phyloP scores from a whole-genome alignment of 2,888 invertebrate species.

The Orthosia gothica region DNA sequence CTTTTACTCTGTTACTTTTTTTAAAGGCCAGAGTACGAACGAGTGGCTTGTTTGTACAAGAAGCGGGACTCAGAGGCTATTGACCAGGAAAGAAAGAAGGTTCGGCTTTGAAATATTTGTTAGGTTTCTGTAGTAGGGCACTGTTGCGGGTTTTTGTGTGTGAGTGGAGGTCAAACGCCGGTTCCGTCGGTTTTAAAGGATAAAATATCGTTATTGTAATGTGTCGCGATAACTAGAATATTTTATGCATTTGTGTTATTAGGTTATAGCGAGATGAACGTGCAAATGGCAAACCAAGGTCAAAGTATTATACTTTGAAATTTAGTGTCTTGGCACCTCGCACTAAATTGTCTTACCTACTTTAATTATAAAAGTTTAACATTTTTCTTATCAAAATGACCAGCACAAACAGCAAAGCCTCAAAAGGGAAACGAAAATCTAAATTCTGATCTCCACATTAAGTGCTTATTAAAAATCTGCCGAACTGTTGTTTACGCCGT shows the following conservation, averaged over 20 bases:
- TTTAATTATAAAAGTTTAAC: slow-evolving; percentile 15
- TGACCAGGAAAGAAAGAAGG: slow-evolving; percentile 43
- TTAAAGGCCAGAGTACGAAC: slow-evolving; percentile 55
- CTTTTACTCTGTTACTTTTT: slow-evolving; percentile 57
- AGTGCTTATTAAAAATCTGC: slow-evolving; percentile 70
- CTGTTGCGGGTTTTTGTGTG: slow-evolving; percentile 13
- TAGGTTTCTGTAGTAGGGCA: slow-evolving; percentile 23
- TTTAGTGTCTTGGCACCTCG: no score
- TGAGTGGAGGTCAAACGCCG: slow-evolving; percentile 19
- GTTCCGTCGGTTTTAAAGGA: neutral
- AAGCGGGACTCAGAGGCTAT: slow-evolving; percentile 46
- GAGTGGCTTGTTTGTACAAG: slow-evolving; percentile 55
- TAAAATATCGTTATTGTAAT: neutral
- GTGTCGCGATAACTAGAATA: no score
- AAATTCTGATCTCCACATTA: slow-evolving; percentile 61
- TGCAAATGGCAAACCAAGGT: neutral
- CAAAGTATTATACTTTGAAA: no score
- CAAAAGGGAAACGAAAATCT: slow-evolving; percentile 41
- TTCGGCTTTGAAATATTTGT: slow-evolving; percentile 46
- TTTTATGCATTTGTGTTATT: no score
- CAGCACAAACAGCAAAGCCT: slow-evolving; percentile 30
- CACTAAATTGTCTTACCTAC: neutral
- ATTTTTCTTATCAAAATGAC: slow-evolving; percentile 30
- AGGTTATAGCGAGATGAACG: neutral
- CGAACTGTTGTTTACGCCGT: slow-evolving; percentile 74